phyloP scores from a whole-genome alignment of 2,888 invertebrate species.

The Phanerotoma sp. region DNA sequence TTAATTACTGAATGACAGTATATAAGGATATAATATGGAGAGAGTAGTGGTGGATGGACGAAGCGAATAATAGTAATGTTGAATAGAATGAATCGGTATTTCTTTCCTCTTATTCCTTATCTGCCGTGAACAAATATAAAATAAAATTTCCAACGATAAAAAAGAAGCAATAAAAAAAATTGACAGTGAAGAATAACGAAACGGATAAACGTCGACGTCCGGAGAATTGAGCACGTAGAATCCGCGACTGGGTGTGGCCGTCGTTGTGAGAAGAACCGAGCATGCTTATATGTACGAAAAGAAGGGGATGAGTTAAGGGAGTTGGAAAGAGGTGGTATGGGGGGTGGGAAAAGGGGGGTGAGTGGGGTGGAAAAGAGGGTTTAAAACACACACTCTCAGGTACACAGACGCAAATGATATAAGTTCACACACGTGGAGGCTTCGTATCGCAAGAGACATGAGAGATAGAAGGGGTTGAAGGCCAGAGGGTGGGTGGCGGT shows the following conservation, averaged over 20 bases:
- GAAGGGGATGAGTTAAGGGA: constrained; percentile 8
- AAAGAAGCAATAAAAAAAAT: too few relatives aligned
- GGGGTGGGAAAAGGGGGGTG: constrained; percentile 7
- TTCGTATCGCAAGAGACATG: constrained; percentile 23
- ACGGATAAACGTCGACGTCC: too few relatives aligned
- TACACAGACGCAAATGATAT: constrained; percentile 20
- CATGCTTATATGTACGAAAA: not conserved
- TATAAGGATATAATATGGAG: not conserved
- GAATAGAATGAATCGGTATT: not conserved
- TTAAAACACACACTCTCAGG: too few relatives aligned
- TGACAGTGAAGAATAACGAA: too few relatives aligned
- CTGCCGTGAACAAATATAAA: too few relatives aligned
- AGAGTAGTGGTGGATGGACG: too few relatives aligned
- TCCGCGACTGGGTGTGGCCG: constrained; percentile 25
- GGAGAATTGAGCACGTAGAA: too few relatives aligned
- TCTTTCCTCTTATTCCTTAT: too few relatives aligned
- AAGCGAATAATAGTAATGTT: not conserved
- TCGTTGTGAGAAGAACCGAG: not conserved
- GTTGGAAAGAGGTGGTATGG: constrained; percentile 21
- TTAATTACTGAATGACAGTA: not conserved
- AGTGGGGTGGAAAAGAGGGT: constrained; percentile 8
- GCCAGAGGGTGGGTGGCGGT: not conserved
- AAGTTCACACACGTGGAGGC: constrained; percentile 19
- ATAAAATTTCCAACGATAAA: too few relatives aligned
- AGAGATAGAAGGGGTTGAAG: constrained; percentile 27